A percentile compares a stretch with the other conserved stretches of the same genome.
phyloP scores from a whole-genome alignment of 2,888 invertebrate genomes.

The Zygothrica quintamaculata region DNA sequence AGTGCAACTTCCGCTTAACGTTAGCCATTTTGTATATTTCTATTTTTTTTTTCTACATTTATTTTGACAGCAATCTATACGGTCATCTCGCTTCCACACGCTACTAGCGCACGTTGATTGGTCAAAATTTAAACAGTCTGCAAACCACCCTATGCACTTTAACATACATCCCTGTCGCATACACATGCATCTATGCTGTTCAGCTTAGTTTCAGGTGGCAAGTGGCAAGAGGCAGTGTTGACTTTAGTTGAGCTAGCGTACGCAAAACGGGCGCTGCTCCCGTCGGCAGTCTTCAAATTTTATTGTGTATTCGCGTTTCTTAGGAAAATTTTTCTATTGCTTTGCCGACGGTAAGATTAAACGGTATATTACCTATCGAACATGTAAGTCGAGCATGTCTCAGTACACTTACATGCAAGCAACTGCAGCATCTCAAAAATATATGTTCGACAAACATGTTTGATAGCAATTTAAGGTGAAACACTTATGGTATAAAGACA shows the following conservation, averaged over 20 bases:
- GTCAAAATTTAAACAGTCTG: slow-evolving; percentile 3
- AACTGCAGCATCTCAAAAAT: too few species aligned
- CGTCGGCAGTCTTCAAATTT: slow-evolving; percentile 17
- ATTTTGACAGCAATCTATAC: slow-evolving; percentile 6
- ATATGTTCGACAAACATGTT: too few species aligned
- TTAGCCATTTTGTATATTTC: slow-evolving; percentile 82
- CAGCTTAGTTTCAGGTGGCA: slow-evolving; percentile 7
- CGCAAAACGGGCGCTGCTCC: slow-evolving; percentile 5
- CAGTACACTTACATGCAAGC: too few species aligned
- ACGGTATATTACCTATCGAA: too few species aligned
- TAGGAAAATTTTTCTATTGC: background rate
- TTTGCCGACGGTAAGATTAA: slow-evolving; percentile 21
- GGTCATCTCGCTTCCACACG: slow-evolving; percentile 38
- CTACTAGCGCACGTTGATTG: slow-evolving; percentile 41
- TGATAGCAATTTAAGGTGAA: too few species aligned
- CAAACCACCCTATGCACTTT: slow-evolving; percentile 29
- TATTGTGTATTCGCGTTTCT: background rate
- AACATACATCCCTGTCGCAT: slow-evolving; percentile 19
- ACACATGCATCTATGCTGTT: background rate
- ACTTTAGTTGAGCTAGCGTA: slow-evolving; percentile 17
- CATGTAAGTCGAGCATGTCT: too few species aligned
- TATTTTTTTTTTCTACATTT: too few species aligned
- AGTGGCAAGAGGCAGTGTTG: slow-evolving; percentile 23
- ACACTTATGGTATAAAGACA: too few species aligned
- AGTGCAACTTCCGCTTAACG: slow-evolving; percentile 64